A percentile compares a stretch with the other conserved stretches of the same genome.
These are phyloP conservation scores for Macheiramphus alcinus DNA, from an alignment of 2,113 vertebrate genomes.

Conservation along the genomic window DNA sequence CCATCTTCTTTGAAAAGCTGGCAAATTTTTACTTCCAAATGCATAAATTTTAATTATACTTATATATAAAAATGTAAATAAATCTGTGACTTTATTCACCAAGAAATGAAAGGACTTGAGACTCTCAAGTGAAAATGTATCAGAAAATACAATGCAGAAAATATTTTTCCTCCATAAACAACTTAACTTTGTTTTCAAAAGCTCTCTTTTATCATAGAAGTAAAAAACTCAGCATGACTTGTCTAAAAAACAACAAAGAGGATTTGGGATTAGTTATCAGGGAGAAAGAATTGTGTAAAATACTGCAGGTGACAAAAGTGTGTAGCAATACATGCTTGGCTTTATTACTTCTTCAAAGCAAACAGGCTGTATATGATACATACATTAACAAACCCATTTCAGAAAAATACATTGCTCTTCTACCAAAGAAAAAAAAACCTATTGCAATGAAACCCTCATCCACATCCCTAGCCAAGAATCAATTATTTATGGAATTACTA, in stretches of 20 bases:
- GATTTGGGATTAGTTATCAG: conserved; percentile 57
- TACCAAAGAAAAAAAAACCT: not conserved
- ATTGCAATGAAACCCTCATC: not conserved
- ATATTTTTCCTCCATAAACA: not conserved
- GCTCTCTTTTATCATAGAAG: conserved; percentile 52
- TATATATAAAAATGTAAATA: not conserved
- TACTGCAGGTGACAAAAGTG: conserved; percentile 55
- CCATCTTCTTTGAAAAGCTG: not conserved
- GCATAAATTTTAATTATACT: not conserved
- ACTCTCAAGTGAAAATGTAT: not conserved
- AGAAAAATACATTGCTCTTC: not conserved
- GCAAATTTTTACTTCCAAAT: not conserved
- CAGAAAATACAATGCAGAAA: not conserved
- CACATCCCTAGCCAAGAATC: not conserved
- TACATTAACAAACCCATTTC: not conserved
- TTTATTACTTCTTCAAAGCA: conserved; percentile 53
- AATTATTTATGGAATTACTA: not conserved
- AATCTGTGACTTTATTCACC: not conserved
- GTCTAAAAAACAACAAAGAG: conserved; percentile 56
- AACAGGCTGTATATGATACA: not conserved
- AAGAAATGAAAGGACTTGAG: conserved; percentile 27
- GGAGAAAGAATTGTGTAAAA: conserved; percentile 39
- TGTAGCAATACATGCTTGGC: not conserved
- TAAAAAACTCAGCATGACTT: conserved; percentile 40
- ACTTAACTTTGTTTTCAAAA: not conserved